Evolutionary conservation across 1,140 invertebrate species (phyloP).

Genomic region (Eupeodes corollae): DNA sequence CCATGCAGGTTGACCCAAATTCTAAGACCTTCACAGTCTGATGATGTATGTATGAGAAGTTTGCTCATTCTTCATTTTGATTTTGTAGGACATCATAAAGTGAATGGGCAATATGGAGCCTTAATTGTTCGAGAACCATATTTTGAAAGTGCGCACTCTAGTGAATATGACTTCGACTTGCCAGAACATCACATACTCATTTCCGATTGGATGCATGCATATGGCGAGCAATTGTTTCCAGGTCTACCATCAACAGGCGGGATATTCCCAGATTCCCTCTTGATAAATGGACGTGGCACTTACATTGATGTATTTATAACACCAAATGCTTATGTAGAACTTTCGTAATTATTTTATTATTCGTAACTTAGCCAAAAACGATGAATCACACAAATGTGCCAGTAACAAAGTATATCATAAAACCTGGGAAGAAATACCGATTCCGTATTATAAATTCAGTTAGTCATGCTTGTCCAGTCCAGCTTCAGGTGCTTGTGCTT

Average conservation of each 20-base stretch:
- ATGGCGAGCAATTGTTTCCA: slow-evolving; percentile 12
- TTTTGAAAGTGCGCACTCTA: slow-evolving; percentile 8
- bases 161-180: slow-evolving; percentile 19
- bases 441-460: slow-evolving; percentile 44
- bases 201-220: slow-evolving; percentile 15
- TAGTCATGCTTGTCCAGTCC: slow-evolving; percentile 42
- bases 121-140: slow-evolving; percentile 26
- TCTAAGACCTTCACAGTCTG: background rate
- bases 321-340: background rate
- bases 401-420: slow-evolving; percentile 14
- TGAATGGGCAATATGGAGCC: slow-evolving; percentile 34
- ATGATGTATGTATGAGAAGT: slow-evolving; percentile 3
- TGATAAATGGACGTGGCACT: slow-evolving; percentile 41
- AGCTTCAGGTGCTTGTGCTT: slow-evolving; percentile 26
- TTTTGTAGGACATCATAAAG: slow-evolving; percentile 32
- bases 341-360: background rate
- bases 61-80: background rate
- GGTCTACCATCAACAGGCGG: slow-evolving; percentile 9
- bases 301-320: slow-evolving; percentile 8
- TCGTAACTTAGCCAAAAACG: background rate
- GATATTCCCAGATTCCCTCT: slow-evolving; percentile 35
- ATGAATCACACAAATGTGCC: slow-evolving; percentile 5
- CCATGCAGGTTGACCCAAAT: slow-evolving; percentile 40
- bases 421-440: slow-evolving; percentile 35
- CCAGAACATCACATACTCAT: slow-evolving; percentile 14